phyloP scores from a whole-genome alignment of 1,140 invertebrate species.

The Rhagoletis pomonella region DNA sequence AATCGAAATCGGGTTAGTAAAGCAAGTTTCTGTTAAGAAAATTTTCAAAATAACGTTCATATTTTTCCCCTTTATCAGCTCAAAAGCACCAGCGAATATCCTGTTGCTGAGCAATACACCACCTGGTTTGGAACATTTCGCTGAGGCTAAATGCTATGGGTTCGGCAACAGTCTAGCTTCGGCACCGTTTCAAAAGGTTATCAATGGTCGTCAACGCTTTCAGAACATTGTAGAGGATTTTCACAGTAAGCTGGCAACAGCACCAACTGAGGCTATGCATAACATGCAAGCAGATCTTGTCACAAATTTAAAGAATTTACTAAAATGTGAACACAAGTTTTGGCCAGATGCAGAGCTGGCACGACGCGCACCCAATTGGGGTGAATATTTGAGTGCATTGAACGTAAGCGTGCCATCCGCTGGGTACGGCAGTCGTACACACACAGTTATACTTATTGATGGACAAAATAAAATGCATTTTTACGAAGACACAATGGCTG shows the following conservation, averaged over 20 bases:
- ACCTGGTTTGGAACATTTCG: constrained; percentile 69
- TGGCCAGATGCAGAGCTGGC: constrained; percentile 81
- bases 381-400: constrained; percentile 79
- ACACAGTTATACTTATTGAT: constrained; percentile 81
- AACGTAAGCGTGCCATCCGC: constrained; percentile 78
- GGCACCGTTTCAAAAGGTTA: constrained; percentile 81
- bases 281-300: constrained; percentile 75
- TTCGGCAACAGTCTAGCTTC: constrained; percentile 82
- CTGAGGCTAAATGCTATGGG: constrained; percentile 74
- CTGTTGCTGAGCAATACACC: constrained; percentile 76
- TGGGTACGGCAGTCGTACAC: constrained; percentile 84
- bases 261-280: constrained; percentile 62
- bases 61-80: constrained; percentile 45
- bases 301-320: constrained; percentile 78
- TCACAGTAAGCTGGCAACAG: neutral
- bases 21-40: neutral
- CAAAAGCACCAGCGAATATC: constrained; percentile 69
- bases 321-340: constrained; percentile 80
- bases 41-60: neutral
- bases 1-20: constrained; percentile 79
- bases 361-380: constrained; percentile 75
- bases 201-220: constrained; percentile 78
- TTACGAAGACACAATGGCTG: constrained; percentile 79
- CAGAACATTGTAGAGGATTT: constrained; percentile 74
- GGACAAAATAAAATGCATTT: constrained; percentile 79